These are phyloP conservation scores for Hemaris fuciformis DNA, from an alignment of 2,888 invertebrate species.

Conservation along the genomic window DNA sequence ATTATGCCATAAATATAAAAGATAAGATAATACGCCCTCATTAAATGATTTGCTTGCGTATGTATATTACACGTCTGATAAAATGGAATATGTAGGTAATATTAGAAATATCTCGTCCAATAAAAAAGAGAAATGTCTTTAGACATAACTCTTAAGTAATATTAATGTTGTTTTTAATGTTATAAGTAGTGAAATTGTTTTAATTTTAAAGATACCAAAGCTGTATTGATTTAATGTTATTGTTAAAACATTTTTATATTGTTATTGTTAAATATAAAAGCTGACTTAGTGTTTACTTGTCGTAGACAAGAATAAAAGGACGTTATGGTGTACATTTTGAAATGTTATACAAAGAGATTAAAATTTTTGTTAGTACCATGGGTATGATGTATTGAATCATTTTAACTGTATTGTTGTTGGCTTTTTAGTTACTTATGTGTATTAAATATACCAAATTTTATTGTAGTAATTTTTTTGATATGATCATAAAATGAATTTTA, in stretches of 20 bases:
- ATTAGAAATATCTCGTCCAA: too few species aligned
- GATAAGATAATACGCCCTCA: neutral
- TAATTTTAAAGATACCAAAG: constrained; percentile 3
- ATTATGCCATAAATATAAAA: neutral
- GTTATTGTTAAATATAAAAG: neutral
- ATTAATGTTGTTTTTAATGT: neutral
- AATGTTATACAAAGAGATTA: neutral
- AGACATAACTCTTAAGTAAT: neutral
- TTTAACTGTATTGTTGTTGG: neutral
- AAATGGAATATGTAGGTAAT: too few species aligned
- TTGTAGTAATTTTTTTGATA: neutral
- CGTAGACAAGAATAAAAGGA: neutral
- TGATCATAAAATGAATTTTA: neutral
- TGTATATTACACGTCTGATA: neutral
- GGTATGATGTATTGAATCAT: neutral
- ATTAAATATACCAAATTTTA: neutral
- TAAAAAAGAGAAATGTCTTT: neutral
- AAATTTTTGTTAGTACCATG: neutral
- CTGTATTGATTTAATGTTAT: neutral
- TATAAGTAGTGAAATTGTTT: neutral
- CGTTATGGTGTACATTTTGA: neutral
- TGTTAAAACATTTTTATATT: neutral
- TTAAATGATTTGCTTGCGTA: neutral
- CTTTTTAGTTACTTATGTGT: neutral
- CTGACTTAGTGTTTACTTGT: neutral